Evolutionary conservation across 2,888 invertebrate species (phyloP), one percentile per base, ranked within the genome.

Genomic region (Rhagophthalmus giganteus): DNA sequence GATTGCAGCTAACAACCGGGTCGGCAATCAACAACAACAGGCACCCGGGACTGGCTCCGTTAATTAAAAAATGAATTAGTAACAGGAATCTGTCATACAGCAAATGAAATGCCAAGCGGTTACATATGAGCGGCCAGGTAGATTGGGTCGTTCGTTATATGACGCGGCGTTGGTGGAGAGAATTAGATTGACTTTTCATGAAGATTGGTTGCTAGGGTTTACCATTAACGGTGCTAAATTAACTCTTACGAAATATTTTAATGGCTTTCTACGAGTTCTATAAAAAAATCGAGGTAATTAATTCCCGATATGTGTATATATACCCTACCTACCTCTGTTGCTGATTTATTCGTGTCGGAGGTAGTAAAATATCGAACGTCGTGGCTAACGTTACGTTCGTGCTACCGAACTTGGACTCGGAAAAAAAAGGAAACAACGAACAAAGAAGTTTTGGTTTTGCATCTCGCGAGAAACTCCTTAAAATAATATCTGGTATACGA

Each of bases 31-130:
- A 64, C 64, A 63, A 60, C 62, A 63, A 62, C 63, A 59, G 61
- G 61, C 61, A 54, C 58, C 57, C 61, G 61, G 59, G 64, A 67
- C 67, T 62, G 65, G 68, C 68, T 63, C 65, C 66, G 70, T 73
- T 72, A 73, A 73, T 73, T 73, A 73, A 73, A 72, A 73, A 73
- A 72, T 73, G 72, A 73, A 73, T 73, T 73, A 73, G 72, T 73
- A 70, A 71, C 66, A 71, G 71, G 70, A 71, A 73, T 72, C 72
- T 73, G 72, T 73, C 72, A 73, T 72, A 72, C 67, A 64, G 66
- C 60, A 73, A 73, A 73, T 72, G 72, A 72, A 73, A 70, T 71
- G 72, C 71, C 72, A 71, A 69, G 65, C 69, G 62, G 63, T 65
- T 69, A 69, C 68, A 69, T 68, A 67, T 66, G 66, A 63, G 42